Conservation (phyloP, 2,113 vertebrate species). For the Zapus hudsonius region DNA sequence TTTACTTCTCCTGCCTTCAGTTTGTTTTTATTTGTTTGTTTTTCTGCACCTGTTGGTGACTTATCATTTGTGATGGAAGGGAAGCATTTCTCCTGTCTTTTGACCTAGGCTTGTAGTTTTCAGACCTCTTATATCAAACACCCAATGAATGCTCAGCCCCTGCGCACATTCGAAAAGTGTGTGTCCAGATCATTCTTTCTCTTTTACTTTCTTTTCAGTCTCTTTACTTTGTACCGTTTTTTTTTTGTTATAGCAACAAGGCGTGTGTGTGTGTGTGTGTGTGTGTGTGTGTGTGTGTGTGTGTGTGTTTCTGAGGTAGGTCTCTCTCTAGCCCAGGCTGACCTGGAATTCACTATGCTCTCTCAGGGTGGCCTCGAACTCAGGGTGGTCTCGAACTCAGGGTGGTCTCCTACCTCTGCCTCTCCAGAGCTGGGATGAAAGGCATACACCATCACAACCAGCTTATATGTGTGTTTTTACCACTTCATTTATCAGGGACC, state of each 20-base stretch:
- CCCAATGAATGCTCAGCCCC: not conserved
- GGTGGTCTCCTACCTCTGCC: too few relatives aligned
- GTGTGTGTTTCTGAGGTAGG: too few relatives aligned
- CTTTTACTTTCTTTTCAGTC: not conserved
- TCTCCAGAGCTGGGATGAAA: too few relatives aligned
- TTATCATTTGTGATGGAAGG: not conserved
- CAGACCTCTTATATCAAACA: not conserved
- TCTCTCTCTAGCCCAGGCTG: too few relatives aligned
- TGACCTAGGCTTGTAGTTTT: constrained; percentile 7
- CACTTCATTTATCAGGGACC: not conserved
- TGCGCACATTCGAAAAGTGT: not conserved
- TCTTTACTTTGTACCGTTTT: not conserved
- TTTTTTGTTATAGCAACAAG: not conserved
- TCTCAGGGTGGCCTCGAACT: too few relatives aligned
- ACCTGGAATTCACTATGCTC: too few relatives aligned
- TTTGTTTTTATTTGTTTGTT: not conserved
- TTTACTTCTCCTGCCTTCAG: not conserved
- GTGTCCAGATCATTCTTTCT: not conserved
- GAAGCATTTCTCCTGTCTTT: not conserved
- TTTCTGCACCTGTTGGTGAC: not conserved
- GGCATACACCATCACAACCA: too few relatives aligned
- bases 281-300: too few relatives aligned
- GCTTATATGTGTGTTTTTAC: not conserved
- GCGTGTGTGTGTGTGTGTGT: too few relatives aligned
- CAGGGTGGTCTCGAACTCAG: too few relatives aligned